Evolutionary conservation across 2,888 invertebrate genomes (phyloP), one percentile per base, ranked within the genome.

Genomic region (Molorchus minor): DNA sequence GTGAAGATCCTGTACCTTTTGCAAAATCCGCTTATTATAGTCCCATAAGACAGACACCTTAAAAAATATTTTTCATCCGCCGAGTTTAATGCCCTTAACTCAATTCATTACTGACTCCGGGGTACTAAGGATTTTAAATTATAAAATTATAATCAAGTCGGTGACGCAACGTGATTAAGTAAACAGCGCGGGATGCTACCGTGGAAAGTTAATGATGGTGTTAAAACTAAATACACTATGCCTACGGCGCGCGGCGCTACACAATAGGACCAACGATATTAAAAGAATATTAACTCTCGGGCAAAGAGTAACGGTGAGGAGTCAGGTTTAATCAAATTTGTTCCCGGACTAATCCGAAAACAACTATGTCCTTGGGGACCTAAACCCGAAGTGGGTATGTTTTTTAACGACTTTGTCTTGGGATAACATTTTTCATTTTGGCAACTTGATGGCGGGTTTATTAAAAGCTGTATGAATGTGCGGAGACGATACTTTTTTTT

Each of bases 121-220:
- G 75, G 77, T 70, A 70, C 75, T 81, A 76, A 78, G 58, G 62
- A 46, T 71, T 56, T 59, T 38, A 36, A 21, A 41, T 52, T 40
- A 43, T 51, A 47, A 45, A 56, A 44, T 45, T 63, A 17, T 47
- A 59, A 55, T 58, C 55, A 38, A 58, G 64, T 53, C 46, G 33
- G 38, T 56, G 46, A 57, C 46, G 53, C 57, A 61, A 57, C 45
- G 25, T 10, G 13, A 13, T 30, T 20, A n/a, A 16, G 47, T 35
- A 20, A 25, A 36, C 16, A n/a, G 49, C 35, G 15, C 17, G 12
- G 4, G 21, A 33, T 10, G 30, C 21, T 25, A 49, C 38, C 38
- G 38, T n/a, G 8, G 49, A 21, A 21, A 25, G 38, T 49, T 38
- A 49, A 49, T 49, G 49, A 49, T 20, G 38, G 21, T 49, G 49